Evolutionary conservation across 35 echinoderm and acorn worm genomes (phyloP).

Genomic region (Strongylocentrotus purpuratus): DNA sequence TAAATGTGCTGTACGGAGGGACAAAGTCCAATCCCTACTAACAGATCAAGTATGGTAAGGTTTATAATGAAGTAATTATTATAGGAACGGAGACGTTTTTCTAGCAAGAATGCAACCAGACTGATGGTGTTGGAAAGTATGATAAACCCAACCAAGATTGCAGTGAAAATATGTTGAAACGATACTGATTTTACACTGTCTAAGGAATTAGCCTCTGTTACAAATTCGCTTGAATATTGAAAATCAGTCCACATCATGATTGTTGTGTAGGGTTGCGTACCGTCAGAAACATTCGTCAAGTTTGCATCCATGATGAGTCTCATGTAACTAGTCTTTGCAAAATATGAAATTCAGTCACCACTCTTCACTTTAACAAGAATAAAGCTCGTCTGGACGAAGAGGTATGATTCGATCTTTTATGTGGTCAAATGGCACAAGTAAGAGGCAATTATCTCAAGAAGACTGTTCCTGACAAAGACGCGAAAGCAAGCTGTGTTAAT

Average conservation of each 20-base stretch:
- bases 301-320: not conserved
- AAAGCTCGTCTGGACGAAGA: too few species aligned
- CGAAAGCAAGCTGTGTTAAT: too few species aligned
- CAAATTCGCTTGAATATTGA: not conserved
- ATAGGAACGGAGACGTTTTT: slow-evolving; percentile 56
- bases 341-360: too few species aligned
- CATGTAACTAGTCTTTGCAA: not conserved
- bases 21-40: not conserved
- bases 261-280: not conserved
- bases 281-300: not conserved
- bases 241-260: not conserved
- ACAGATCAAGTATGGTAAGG: slow-evolving; percentile 40
- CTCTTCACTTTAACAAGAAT: too few species aligned
- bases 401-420: too few species aligned
- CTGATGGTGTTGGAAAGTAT: not conserved
- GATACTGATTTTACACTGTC: not conserved
- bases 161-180: not conserved
- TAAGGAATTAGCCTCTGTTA: not conserved
- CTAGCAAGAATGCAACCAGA: slow-evolving; percentile 30
- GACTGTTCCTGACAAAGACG: too few species aligned
- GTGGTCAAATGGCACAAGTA: too few species aligned
- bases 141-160: not conserved
- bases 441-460: too few species aligned
- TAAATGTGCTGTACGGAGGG: not conserved
- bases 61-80: slow-evolving; percentile 61